Base-by-base conservation (phyloP, 2,888 invertebrate species). In the Cremastobaeus sp. region DNA sequence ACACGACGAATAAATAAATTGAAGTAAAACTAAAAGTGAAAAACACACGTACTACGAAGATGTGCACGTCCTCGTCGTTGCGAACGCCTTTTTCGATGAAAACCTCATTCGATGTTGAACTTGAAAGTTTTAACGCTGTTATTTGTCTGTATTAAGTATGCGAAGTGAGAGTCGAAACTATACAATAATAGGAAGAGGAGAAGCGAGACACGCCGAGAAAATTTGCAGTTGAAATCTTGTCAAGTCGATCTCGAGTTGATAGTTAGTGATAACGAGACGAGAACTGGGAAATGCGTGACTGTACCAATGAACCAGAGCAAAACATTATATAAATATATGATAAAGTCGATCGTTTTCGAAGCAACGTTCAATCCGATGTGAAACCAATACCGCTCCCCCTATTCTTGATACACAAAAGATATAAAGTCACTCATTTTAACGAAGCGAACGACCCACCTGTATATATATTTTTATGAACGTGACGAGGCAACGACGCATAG, bases 391-490 rank as follows among this genome's bases (percentile, higher is more conserved):
- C 64, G 64, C 62, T 71, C 66, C 68, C 73, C 73, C 66, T 68
- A 75, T 64, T 73, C 64, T 68, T 69, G 72, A 72, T 69, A 65
- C 52, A 68, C 48, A 69, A 76, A 72, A 66, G 55, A 74, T 50
- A 72, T 65, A 57, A 60, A 70, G 62, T 65, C 68, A 68, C 77
- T 78, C 74, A 77, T 79, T 79, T 82, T 80, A 80, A 76, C 76
- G 79, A 80, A 77, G 74, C 79, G 79, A 82, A 79, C 65, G 77
- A 81, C 76, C 80, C 79, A 82, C 79, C 81, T 79, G 76, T 81
- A 79, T 79, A 85, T 85, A 87, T 87, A 87, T 87, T 87, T 87
- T 86, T 86, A 86, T 86, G 85, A 86, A 85, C 85, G 85, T 85
- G 82, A 84, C 83, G 83, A 86, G 82, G 80, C 83, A 84, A 83